Conservation (phyloP, 2,888 invertebrate species). For the Acanthosoma haemorrhoidale region DNA sequence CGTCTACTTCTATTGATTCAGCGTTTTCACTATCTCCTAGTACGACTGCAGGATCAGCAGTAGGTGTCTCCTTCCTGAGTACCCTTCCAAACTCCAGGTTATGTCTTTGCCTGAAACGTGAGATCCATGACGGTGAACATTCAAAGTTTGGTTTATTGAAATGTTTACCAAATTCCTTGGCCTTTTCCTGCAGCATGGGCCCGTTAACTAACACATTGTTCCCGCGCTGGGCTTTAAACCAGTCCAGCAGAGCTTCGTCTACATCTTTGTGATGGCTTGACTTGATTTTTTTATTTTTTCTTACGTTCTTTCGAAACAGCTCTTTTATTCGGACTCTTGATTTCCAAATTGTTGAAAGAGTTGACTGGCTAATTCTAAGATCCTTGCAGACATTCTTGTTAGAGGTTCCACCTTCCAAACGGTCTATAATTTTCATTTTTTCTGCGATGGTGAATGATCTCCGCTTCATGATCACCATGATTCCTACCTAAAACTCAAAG, state of each 20-base stretch:
- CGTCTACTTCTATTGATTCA: too few relatives aligned
- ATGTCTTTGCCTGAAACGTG: not conserved
- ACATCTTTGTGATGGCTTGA: not conserved
- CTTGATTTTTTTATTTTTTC: not conserved
- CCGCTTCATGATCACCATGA: not conserved
- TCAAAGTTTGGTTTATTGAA: not conserved
- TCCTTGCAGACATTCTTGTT: not conserved
- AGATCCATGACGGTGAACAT: not conserved
- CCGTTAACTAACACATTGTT: not conserved
- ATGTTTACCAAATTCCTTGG: not conserved
- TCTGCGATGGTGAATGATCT: not conserved
- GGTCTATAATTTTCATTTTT: not conserved
- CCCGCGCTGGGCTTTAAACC: not conserved
- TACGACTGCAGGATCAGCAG: too few relatives aligned
- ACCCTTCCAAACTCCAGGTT: not conserved
- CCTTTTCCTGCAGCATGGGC: not conserved
- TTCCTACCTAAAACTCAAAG: too few relatives aligned
- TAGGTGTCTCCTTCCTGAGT: too few relatives aligned
- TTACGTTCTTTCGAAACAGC: not conserved
- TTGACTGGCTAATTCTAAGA: not conserved
- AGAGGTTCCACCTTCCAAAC: not conserved
- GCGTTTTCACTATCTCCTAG: too few relatives aligned
- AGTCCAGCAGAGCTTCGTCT: not conserved
- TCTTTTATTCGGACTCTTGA: not conserved
- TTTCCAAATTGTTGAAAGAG: not conserved